phyloP scores from a whole-genome alignment of 2,888 invertebrate species.

The Sisyra terminalis region DNA sequence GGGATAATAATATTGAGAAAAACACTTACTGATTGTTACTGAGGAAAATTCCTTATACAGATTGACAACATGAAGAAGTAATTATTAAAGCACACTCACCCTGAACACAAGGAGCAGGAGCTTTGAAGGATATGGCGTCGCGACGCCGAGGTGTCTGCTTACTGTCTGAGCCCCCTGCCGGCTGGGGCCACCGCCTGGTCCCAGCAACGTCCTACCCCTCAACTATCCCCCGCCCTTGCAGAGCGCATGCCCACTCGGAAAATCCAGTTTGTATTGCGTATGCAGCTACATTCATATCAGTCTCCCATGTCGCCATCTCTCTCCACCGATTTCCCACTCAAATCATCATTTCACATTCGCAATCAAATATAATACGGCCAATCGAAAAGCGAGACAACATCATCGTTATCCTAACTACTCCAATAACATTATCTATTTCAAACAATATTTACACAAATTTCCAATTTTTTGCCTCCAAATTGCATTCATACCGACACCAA shows the following conservation, averaged over 20 bases:
- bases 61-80: neutral
- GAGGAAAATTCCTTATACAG: neutral
- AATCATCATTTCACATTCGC: neutral
- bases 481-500: too few species aligned
- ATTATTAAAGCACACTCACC: slow-evolving; percentile 6
- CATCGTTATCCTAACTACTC: too few species aligned
- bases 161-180: slow-evolving; percentile 33
- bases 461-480: too few species aligned
- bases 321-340: neutral
- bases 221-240: slow-evolving; percentile 23
- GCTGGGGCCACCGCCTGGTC: slow-evolving; percentile 40
- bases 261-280: slow-evolving; percentile 19
- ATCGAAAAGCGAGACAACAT: neutral
- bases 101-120: slow-evolving; percentile 6
- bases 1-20: neutral
- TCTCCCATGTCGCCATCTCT: neutral
- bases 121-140: slow-evolving; percentile 14
- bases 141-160: slow-evolving; percentile 31
- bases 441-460: too few species aligned
- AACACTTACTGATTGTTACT: neutral
- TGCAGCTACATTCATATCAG: slow-evolving; percentile 12
- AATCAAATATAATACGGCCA: neutral
- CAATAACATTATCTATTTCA: too few species aligned
- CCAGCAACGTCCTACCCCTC: slow-evolving; percentile 35
- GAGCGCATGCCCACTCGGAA: slow-evolving; percentile 19